Evolutionary conservation across 2,797 vertebrate species (phyloP).

Genomic region (Hephaestus fuliginosus): DNA sequence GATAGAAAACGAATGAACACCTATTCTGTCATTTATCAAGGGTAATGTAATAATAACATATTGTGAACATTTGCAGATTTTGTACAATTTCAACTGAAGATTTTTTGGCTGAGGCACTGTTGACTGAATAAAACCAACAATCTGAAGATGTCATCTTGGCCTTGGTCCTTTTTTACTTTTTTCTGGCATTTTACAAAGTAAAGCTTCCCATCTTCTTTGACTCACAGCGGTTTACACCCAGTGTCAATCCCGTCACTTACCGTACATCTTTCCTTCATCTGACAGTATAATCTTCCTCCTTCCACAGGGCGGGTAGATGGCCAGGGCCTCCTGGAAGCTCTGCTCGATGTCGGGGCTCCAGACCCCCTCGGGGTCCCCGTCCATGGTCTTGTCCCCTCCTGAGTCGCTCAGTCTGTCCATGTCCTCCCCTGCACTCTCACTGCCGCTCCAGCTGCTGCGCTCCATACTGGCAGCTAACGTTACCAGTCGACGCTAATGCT

Average conservation of each 20-base stretch:
- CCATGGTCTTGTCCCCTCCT: constrained; percentile 96
- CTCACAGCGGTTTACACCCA: neutral
- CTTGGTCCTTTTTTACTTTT: neutral
- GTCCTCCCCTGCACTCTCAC: constrained; percentile 96
- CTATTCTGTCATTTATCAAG: neutral
- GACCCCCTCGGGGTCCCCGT: constrained; percentile 97
- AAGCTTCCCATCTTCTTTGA: neutral
- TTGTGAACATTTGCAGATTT: neutral
- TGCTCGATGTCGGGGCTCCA: constrained; percentile 99
- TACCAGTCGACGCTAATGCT: constrained; percentile 27
- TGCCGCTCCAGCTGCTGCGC: constrained; percentile 98
- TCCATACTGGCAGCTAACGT: constrained; percentile 90
- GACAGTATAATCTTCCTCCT: constrained; percentile 99
- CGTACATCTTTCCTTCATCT: constrained; percentile 99
- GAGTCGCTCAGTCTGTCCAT: constrained; percentile 97
- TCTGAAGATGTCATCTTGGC: neutral
- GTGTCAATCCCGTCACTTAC: constrained; percentile 85
- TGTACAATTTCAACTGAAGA: too few relatives aligned
- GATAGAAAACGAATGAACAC: neutral
- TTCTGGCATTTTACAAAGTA: neutral
- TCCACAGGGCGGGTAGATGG: constrained; percentile 98
- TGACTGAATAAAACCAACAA: neutral
- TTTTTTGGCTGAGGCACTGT: neutral
- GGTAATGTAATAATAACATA: neutral
- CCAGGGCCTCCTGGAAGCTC: constrained; percentile 98